phyloP scores from a whole-genome alignment of 2,113 vertebrate genomes.

The Daphoenositta chrysoptera region DNA sequence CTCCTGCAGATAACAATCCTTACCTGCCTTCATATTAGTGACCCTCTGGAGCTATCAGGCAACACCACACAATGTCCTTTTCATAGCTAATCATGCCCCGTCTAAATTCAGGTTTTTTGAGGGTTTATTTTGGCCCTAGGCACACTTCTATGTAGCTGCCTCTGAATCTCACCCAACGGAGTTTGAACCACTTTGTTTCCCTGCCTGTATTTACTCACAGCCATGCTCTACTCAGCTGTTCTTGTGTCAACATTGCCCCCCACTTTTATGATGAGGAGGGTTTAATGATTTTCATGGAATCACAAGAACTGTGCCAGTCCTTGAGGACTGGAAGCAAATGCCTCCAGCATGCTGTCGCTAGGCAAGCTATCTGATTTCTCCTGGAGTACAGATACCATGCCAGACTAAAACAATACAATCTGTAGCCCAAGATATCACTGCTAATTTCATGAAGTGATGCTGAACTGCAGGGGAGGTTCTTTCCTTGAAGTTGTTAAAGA shows the following conservation, averaged over 20 bases:
- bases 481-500: background rate
- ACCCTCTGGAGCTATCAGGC: background rate
- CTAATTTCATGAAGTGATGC: conserved; percentile 31
- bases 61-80: background rate
- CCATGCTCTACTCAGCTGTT: background rate
- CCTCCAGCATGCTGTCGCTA: background rate
- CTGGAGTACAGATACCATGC: background rate
- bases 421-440: background rate
- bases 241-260: background rate
- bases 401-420: conserved; percentile 17
- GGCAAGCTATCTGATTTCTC: background rate
- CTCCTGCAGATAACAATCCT: background rate
- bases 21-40: background rate
- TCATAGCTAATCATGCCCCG: background rate
- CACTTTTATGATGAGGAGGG: background rate
- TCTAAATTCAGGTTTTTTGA: background rate
- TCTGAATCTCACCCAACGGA: background rate
- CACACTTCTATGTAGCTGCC: background rate
- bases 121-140: background rate
- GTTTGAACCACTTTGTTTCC: background rate
- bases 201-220: background rate
- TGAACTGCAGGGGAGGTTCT: conserved; percentile 52
- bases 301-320: background rate
- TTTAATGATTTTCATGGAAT: background rate
- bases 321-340: background rate